A percentile compares a stretch with the other conserved stretches of the same genome.
These are phyloP conservation scores for Hydrocynus forskahlii DNA, from an alignment of 2,797 vertebrate genomes.

Conservation along the genomic window DNA sequence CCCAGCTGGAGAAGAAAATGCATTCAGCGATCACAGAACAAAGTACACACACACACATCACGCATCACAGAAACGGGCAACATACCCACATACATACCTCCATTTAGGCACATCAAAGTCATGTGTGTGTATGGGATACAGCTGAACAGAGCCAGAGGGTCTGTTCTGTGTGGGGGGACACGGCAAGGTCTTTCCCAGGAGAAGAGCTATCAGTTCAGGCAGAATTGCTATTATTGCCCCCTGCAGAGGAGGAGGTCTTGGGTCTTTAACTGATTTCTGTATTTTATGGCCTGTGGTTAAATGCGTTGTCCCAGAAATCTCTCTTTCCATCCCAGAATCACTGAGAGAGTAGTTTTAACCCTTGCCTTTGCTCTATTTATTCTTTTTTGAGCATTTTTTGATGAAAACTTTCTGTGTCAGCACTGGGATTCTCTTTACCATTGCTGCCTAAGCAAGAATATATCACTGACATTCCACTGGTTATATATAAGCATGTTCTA, in stretches of 20 bases:
- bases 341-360: neutral
- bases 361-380: neutral
- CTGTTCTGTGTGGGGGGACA: neutral
- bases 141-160: neutral
- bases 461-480: too few species aligned
- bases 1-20: conserved; percentile 46
- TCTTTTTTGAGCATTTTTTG: neutral
- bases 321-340: neutral
- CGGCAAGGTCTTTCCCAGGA: conserved; percentile 1
- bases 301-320: conserved; percentile 5
- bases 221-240: neutral
- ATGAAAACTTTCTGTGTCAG: neutral
- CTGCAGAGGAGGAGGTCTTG: conserved; percentile 4
- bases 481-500: too few species aligned
- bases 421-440: neutral
- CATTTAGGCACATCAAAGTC: conserved; percentile 16
- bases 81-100: neutral
- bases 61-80: neutral
- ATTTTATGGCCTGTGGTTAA: neutral
- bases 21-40: conserved; percentile 49
- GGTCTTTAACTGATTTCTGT: neutral
- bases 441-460: too few species aligned
- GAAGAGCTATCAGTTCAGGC: conserved; percentile 4
- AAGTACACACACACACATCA: conserved; percentile 26
- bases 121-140: neutral